Evolutionary conservation across 53 echinoderm and acorn worm species (phyloP).

Genomic region (Zoroaster sp.): DNA sequence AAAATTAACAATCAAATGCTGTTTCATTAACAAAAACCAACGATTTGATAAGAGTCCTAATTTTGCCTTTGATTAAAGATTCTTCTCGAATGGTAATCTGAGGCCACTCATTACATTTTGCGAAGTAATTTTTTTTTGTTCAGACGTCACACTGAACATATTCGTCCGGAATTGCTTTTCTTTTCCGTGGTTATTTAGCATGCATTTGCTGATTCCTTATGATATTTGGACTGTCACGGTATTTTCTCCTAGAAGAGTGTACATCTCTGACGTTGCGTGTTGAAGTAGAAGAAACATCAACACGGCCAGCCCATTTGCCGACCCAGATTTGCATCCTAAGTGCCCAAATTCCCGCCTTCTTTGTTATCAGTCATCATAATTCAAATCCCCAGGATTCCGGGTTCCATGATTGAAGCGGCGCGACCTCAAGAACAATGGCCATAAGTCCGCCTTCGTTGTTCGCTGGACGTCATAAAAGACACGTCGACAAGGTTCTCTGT

Average conservation of each 20-base stretch:
- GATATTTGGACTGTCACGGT: constrained; percentile 50
- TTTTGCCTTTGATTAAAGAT: too few relatives aligned
- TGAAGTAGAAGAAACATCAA: constrained; percentile 50
- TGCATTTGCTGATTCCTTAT: constrained; percentile 11
- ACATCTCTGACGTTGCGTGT: neutral
- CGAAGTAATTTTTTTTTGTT: neutral
- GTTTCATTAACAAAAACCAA: too few relatives aligned
- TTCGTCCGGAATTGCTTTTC: neutral
- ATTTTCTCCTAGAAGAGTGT: neutral
- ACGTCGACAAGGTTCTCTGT: neutral
- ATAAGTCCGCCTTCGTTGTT: neutral
- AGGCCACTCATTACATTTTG: neutral
- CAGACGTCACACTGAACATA: neutral
- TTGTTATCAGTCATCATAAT: constrained; percentile 55
- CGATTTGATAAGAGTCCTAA: too few relatives aligned
- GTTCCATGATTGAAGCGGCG: neutral
- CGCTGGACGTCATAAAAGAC: neutral
- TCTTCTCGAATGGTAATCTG: neutral
- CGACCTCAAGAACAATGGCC: neutral
- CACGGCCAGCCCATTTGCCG: constrained; percentile 43
- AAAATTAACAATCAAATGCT: too few relatives aligned
- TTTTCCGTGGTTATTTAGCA: constrained; percentile 8
- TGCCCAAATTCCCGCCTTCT: constrained; percentile 20
- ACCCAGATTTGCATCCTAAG: constrained; percentile 32
- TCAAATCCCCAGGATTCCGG: constrained; percentile 14